These are phyloP conservation scores for Molossus alvarezi DNA, from an alignment of 2,797 vertebrate genomes.

Conservation along the genomic window DNA sequence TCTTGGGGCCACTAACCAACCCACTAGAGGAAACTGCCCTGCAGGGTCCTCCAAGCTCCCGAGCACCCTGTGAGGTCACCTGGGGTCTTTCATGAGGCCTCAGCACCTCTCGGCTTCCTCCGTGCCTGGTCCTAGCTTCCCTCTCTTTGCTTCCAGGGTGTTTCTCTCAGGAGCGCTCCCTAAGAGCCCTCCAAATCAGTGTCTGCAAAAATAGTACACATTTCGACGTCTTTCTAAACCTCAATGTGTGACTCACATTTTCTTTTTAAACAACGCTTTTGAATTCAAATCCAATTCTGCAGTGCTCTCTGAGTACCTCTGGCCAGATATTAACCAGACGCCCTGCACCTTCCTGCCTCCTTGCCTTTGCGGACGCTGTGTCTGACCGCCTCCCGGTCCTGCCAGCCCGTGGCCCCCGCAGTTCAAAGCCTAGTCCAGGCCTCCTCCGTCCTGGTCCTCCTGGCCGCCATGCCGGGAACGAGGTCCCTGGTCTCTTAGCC, in stretches of 20 bases:
- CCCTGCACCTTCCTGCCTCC: background rate
- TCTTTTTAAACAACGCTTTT: background rate
- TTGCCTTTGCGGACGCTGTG: background rate
- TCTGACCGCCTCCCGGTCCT: background rate
- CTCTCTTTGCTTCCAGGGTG: background rate
- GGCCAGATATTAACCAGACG: background rate
- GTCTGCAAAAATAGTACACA: background rate
- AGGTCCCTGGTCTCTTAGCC: background rate
- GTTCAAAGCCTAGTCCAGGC: background rate
- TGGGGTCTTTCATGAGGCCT: background rate
- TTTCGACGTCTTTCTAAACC: background rate
- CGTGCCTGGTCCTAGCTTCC: background rate
- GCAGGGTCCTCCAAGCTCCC: background rate
- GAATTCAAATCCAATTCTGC: background rate
- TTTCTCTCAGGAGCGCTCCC: background rate
- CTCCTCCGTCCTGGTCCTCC: background rate
- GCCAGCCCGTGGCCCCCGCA: rapidly evolving
- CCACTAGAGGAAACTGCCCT: background rate
- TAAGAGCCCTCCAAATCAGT: background rate
- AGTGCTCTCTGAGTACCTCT: background rate
- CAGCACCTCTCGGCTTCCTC: background rate
- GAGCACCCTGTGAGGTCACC: background rate
- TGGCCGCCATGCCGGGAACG: background rate
- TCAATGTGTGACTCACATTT: background rate
- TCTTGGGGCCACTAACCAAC: background rate